A percentile compares a stretch with the other conserved stretches of the same genome.
These are phyloP conservation scores for Hippotragus niger DNA, from an alignment of 2,113 vertebrate genomes.

Conservation along the genomic window DNA sequence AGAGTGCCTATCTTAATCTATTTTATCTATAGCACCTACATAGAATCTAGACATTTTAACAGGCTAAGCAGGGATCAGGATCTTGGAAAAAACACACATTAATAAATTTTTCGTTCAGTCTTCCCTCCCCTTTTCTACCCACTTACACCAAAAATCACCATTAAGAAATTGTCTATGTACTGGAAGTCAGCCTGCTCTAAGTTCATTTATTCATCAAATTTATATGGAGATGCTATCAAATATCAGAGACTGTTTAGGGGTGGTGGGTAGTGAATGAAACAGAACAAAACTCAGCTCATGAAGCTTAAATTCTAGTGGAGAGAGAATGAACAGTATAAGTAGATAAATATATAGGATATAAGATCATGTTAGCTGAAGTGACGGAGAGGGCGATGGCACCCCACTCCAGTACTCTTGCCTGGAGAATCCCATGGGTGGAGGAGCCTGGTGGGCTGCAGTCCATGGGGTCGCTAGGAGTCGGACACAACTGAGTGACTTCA, in stretches of 20 bases:
- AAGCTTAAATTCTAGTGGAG: neutral
- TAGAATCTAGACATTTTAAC: slow-evolving; percentile 55
- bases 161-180: slow-evolving; percentile 14
- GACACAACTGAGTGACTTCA: too few species aligned
- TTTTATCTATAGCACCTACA: slow-evolving; percentile 38
- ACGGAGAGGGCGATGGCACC: too few species aligned
- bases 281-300: neutral
- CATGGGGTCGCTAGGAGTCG: too few species aligned
- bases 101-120: slow-evolving; percentile 38
- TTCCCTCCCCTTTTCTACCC: neutral
- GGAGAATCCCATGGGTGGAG: too few species aligned
- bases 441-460: too few species aligned
- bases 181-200: neutral
- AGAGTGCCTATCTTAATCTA: slow-evolving; percentile 47
- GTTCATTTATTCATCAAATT: neutral
- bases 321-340: neutral
- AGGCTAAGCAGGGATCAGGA: slow-evolving; percentile 1
- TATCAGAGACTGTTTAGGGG: neutral
- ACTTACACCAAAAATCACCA: slow-evolving; percentile 27
- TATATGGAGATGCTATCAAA: neutral
- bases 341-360: neutral
- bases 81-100: slow-evolving; percentile 7
- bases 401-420: too few species aligned
- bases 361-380: neutral
- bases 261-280: neutral